Evolutionary conservation across 92 coral and sea anemone species (phyloP), one percentile per base, ranked within the genome.

Genomic region (Palythoa heliodiscus): DNA sequence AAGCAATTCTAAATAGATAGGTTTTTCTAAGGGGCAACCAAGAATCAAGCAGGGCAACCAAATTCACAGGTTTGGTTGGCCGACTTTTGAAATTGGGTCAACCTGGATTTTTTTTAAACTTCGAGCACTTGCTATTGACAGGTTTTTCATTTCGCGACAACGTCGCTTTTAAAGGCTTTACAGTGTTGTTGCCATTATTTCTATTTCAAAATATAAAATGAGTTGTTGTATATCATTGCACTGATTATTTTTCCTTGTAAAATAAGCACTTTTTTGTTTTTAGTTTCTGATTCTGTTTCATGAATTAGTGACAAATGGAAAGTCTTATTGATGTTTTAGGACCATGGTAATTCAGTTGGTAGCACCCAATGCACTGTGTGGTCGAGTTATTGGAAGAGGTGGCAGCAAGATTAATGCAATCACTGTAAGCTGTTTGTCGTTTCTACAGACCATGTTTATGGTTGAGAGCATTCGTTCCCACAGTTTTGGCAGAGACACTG

Each of bases 331-430:
- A 57, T n/a, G 66, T 79, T 87, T 11, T 64, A 97, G 99, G 87
- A 91, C 97, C 47, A 95, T 97, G 89, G 95, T 94, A 29, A 89
- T 93, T 48, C 99, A 97, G 66, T 71, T 97, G 60, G 92, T 98
- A 0, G 99, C 99, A 52, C 99, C 99, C 37, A 97, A 97, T 78
- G 95, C 99, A 48, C 88, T 97, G 7, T 97, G 99, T 84, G 99
- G 99, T 14, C 94, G 99, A 37, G 99, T 97, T 35, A 97, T 97
- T 35, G 99, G 99, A 37, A 87, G 99, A 89, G 99, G 99, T 50
- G 99, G 99, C 85, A 94, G 95, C 88, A 97, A 97, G 70, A 97
- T 97, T 83, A 97, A 97, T 73, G 92, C 98, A 3, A 97, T 97
- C 85, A 97, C 99, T 82, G 99, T 95, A 94, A 71, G 93, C 78